phyloP scores from a whole-genome alignment of 2,888 invertebrate genomes.

The Clistopyga incitator region DNA sequence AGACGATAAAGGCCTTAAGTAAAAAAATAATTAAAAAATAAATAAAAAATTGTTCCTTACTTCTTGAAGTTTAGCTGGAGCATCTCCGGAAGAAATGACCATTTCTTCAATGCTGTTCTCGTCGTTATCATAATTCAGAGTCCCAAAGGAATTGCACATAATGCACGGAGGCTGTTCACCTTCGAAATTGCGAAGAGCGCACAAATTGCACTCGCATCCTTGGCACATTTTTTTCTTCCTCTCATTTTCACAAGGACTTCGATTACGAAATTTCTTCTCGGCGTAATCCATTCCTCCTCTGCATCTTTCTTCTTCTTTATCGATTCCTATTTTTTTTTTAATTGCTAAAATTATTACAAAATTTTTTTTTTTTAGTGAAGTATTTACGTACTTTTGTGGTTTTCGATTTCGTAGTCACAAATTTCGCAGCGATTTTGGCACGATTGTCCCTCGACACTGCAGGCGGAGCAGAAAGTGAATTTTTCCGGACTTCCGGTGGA shows the following conservation, averaged over 20 bases:
- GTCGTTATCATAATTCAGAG: background rate
- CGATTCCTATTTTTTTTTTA: background rate
- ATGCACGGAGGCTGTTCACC: background rate
- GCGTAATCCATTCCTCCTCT: constrained; percentile 46
- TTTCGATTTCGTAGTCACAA: constrained; percentile 23
- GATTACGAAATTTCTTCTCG: background rate
- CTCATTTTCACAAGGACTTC: background rate
- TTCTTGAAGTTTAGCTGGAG: constrained; percentile 22
- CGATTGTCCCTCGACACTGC: background rate
- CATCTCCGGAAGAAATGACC: constrained; percentile 1
- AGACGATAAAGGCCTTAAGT: too few relatives aligned
- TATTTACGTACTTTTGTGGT: constrained; percentile 1
- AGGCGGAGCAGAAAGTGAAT: constrained; percentile 3
- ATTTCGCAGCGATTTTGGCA: constrained; percentile 13
- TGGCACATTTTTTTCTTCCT: background rate
- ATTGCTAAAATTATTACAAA: constrained; percentile 19
- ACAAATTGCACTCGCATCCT: constrained; percentile 11
- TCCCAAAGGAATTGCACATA: background rate
- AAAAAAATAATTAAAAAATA: background rate
- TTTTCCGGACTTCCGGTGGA: background rate
- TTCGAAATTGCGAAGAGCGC: background rate
- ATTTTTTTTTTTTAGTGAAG: background rate
- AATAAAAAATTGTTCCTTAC: too few relatives aligned
- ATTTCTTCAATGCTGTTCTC: background rate
- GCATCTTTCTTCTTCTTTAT: constrained; percentile 33